A percentile compares a stretch with the other conserved stretches of the same genome.
These are phyloP conservation scores for Gracilinanus agilis DNA, from an alignment of 2,113 vertebrate species.

Conservation along the genomic window DNA sequence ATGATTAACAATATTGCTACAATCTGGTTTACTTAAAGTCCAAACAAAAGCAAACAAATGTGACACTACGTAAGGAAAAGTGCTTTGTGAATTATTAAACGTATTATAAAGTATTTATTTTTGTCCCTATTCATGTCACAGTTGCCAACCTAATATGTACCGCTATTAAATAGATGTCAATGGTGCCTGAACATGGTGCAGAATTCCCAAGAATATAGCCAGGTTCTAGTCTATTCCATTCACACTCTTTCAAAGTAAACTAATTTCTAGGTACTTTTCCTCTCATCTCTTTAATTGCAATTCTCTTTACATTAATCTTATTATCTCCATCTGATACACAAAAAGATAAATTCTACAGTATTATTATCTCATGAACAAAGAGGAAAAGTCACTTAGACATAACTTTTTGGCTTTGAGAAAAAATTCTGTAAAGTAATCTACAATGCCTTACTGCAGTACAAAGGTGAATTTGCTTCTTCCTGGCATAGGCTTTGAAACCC, in stretches of 20 bases:
- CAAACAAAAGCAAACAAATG: not conserved
- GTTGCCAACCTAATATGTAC: not conserved
- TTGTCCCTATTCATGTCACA: not conserved
- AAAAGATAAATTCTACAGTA: not conserved
- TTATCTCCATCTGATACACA: not conserved
- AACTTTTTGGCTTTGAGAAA: not conserved
- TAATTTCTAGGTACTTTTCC: not conserved
- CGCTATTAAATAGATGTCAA: not conserved
- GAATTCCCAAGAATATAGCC: not conserved
- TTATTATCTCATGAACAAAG: not conserved
- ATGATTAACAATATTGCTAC: not conserved
- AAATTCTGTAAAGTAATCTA: not conserved
- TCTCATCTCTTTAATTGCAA: not conserved
- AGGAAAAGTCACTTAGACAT: not conserved
- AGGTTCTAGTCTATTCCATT: not conserved
- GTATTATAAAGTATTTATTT: not conserved
- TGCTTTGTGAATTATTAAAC: not conserved
- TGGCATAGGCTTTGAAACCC: not conserved
- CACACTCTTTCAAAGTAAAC: not conserved
- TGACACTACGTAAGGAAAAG: not conserved
- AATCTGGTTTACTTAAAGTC: not conserved
- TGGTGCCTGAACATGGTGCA: not conserved
- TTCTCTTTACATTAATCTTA: not conserved
- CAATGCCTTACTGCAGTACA: not conserved
- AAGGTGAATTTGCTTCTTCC: not conserved